Base-by-base conservation (phyloP, 2,797 vertebrate genomes). In the Molossus molossus region DNA sequence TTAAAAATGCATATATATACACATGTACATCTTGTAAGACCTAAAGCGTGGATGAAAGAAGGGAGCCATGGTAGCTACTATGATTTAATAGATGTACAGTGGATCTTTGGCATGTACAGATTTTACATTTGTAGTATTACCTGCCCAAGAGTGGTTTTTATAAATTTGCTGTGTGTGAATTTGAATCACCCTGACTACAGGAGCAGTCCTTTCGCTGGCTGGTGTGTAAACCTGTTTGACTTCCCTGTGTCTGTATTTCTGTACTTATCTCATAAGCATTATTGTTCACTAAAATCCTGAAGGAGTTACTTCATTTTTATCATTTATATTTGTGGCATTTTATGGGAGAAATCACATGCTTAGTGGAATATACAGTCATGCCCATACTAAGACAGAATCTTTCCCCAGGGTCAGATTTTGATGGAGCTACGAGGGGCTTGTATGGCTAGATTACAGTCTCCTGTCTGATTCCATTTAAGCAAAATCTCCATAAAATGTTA, bases 21-120 rank as follows among this genome's bases (percentile, higher is more conserved):
- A 18, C 10, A 80, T 48, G 37, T 88, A 77, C 79, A 73, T 70
- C 72, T 21, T 77, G 29, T 40, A 82, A 94, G 70, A 84, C 60
- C 27, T 96, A 55, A 80, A 80, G 3, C 25, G 7, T 85, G 50
- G n/a, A 55, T 79, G 77, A 84, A 75, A 96, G 85, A 84, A 84
- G 48, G n/a, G 48, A 94, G 64, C 40, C 50, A 60, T 57, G 29
- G 5, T 73, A 84, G n/a, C 37, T 94, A 27, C n/a, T 72, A 10
- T 57, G 73, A 69, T 67, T 55, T 75, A 85, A 75, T 62, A 81
- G 23, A 48, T 5, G 6, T 6, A n/a, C 20, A 33, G 10, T 48
- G 27, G 64, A 33, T 57, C 15, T 53, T 96, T 60, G 33, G 23
- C 27, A 76, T 9, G 18, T 69, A 15, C 5, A 37, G 89, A 45